A percentile compares a stretch with the other conserved stretches of the same genome.
Evolutionary conservation across 2,113 vertebrate genomes (phyloP).

Genomic region (Thryonomys swinderianus): DNA sequence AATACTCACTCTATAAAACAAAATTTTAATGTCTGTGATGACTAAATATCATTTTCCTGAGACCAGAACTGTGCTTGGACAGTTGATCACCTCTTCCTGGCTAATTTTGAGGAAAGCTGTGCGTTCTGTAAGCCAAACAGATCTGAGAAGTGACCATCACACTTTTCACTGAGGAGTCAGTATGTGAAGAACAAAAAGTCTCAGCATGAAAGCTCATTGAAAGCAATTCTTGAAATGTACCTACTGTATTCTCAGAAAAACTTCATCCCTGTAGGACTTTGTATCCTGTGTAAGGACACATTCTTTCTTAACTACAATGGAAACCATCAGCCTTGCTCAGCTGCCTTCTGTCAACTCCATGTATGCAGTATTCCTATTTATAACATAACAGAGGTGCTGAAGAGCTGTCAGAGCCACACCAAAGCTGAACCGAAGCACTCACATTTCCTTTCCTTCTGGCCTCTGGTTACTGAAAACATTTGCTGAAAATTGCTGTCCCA

Average conservation of each 20-base stretch:
- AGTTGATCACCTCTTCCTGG: neutral
- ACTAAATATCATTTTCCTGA: neutral
- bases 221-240: conserved; percentile 15
- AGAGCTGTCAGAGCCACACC: conserved; percentile 69
- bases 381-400: conserved; percentile 68
- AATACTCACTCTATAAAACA: neutral
- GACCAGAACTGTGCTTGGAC: neutral
- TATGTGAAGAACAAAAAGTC: neutral
- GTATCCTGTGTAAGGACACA: neutral
- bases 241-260: conserved; percentile 24
- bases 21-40: neutral
- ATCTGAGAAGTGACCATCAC: neutral
- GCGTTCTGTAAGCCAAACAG: neutral
- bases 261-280: neutral
- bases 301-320: conserved; percentile 53
- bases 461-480: conserved; percentile 82
- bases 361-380: conserved; percentile 58
- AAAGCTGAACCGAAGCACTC: conserved; percentile 58
- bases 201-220: neutral
- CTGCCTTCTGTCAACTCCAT: conserved; percentile 21
- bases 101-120: conserved; percentile 18
- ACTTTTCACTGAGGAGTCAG: neutral
- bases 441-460: conserved; percentile 75
- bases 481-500: conserved; percentile 80
- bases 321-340: conserved; percentile 32